Conservation (phyloP, 2,888 invertebrate genomes). For the Lordiphosa andalusiaca region DNA sequence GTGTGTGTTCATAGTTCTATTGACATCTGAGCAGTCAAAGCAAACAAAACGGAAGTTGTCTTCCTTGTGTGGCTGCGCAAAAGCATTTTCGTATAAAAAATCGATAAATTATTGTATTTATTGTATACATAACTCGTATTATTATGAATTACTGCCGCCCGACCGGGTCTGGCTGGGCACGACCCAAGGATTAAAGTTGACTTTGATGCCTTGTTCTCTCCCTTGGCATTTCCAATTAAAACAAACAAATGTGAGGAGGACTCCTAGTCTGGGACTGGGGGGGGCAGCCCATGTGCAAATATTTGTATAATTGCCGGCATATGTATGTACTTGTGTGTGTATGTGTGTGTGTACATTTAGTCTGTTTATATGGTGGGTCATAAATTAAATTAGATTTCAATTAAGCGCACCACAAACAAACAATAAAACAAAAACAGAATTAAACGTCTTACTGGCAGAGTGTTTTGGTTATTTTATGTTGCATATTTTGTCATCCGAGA, state of each 20-base stretch:
- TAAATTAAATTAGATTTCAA: slow-evolving; percentile 68
- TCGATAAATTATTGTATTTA: slow-evolving; percentile 68
- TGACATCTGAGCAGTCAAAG: slow-evolving; percentile 48
- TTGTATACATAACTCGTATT: slow-evolving; percentile 53
- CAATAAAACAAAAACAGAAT: slow-evolving; percentile 30
- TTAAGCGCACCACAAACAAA: slow-evolving; percentile 47
- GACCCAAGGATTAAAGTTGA: slow-evolving; percentile 32
- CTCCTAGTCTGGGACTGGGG: background rate
- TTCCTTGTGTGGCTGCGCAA: slow-evolving; percentile 9
- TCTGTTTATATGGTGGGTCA: slow-evolving; percentile 25
- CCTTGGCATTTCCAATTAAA: slow-evolving; percentile 8
- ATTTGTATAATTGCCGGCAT: slow-evolving; percentile 40
- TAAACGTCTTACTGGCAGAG: slow-evolving; percentile 1
- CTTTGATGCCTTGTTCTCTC: slow-evolving; percentile 22
- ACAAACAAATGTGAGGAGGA: background rate
- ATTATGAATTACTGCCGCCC: slow-evolving; percentile 58
- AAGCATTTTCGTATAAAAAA: slow-evolving; percentile 44
- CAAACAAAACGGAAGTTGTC: slow-evolving; percentile 62
- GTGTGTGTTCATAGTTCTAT: slow-evolving; percentile 41
- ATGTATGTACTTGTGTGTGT: slow-evolving; percentile 16
- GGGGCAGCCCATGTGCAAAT: slow-evolving; percentile 35
- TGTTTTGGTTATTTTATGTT: slow-evolving; percentile 20
- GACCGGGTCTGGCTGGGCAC: slow-evolving; percentile 43
- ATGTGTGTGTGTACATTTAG: slow-evolving; percentile 8
- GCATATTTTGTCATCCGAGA: slow-evolving; percentile 26